Evolutionary conservation across 2,888 invertebrate species (phyloP), one percentile per base, ranked within the genome.

Genomic region (Rhingia rostrata): DNA sequence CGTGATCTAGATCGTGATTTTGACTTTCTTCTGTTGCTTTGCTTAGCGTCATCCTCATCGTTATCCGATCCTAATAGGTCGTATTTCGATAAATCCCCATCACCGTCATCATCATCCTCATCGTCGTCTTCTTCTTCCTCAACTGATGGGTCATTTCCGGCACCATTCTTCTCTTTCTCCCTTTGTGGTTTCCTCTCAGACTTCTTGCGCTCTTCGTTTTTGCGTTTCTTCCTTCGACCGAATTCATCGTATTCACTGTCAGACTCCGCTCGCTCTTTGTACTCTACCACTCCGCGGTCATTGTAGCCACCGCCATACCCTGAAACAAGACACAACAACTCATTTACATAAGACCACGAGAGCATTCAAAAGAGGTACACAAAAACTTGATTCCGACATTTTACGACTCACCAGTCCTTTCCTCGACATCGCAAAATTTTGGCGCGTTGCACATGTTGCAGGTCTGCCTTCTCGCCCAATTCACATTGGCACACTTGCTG

Each of bases 391-490:
- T 49, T 83, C 86, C 63, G 84, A 86, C 86, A 70, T 84, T 83
- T 83, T 80, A 92, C 91, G 78, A 87, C 88, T 87, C 84, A 91
- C 93, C 96, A 72, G 94, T 94, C 86, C 96, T 92, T 89, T 95
- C 95, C 90, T 97, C 95, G 80, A 97, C 96, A 92, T 98, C 98
- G 14, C 97, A 97, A 91, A 97, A 97, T 92, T 99, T 99, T 0
- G 99, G 98, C 4, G 99, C 97, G 92, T 99, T 99, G 92, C 99
- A 99, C 93, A 99, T 97, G 92, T 99, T 99, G 92, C 99, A 99
- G 69, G 97, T 97, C 89, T 95, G 96, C 70, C 99, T 93, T 86
- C 91, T 89, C 32, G 99, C 99, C 99, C 92, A 92, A 92, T 99
- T 99, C 9, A 99, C 99, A 92, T 99, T 99, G n/a, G 99, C 99